A percentile compares a stretch with the other conserved stretches of the same genome.
Evolutionary conservation across 2,888 invertebrate species (phyloP).

Genomic region (Deroplatys truncata): DNA sequence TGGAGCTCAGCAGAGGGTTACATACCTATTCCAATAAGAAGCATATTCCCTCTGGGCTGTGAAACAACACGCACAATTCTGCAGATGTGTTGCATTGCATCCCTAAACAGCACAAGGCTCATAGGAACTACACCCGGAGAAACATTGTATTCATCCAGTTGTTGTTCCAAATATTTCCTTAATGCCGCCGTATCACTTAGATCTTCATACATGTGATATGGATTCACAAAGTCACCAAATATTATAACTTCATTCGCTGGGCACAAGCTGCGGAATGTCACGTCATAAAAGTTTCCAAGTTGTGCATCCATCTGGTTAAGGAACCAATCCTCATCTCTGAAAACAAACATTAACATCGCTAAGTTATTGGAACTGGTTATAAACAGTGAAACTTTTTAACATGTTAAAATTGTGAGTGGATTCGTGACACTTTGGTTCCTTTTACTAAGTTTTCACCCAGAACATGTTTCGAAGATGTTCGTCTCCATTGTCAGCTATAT

Average conservation of each 20-base stretch:
- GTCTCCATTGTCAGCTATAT: no score
- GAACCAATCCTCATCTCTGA: slow-evolving; percentile 75
- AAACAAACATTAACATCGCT: slow-evolving; percentile 23
- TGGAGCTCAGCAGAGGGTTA: neutral
- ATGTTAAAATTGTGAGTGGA: no score
- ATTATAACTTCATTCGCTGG: slow-evolving; percentile 64
- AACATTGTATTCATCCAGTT: slow-evolving; percentile 75
- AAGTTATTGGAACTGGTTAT: no score
- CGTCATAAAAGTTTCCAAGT: slow-evolving; percentile 74
- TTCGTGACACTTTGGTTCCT: no score
- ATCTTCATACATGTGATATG: slow-evolving; percentile 75
- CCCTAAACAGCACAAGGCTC: slow-evolving; percentile 80
- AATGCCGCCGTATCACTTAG: slow-evolving; percentile 58
- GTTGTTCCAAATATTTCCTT: slow-evolving; percentile 52
- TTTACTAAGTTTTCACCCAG: no score
- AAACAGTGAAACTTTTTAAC: no score
- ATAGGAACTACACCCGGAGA: slow-evolving; percentile 72
- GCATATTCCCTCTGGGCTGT: slow-evolving; percentile 75
- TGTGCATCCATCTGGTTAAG: slow-evolving; percentile 64
- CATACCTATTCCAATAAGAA: slow-evolving; percentile 75
- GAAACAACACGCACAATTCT: slow-evolving; percentile 79
- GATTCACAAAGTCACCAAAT: slow-evolving; percentile 78
- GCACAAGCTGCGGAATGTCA: slow-evolving; percentile 75
- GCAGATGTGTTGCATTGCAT: slow-evolving; percentile 82
- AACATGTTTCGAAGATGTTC: no score